Evolutionary conservation across 2,797 vertebrate species (phyloP).

Genomic region (Alosa sapidissima): DNA sequence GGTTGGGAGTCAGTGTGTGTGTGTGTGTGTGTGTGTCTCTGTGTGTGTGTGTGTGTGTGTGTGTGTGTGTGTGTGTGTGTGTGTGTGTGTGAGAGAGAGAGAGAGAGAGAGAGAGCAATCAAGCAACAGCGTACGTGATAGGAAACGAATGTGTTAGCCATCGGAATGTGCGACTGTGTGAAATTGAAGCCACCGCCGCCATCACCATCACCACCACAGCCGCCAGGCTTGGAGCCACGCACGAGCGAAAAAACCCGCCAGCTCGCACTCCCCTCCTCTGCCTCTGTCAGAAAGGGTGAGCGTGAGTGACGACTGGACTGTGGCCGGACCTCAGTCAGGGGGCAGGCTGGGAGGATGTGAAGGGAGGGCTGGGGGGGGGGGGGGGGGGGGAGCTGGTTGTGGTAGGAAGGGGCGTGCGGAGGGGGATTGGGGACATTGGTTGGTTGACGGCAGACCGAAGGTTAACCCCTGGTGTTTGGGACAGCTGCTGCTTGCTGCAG

Average conservation of each 20-base stretch:
- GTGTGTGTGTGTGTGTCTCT: background rate
- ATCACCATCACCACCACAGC: background rate
- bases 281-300: slow-evolving; percentile 56
- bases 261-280: slow-evolving; percentile 34
- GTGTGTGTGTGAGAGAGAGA: background rate
- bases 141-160: slow-evolving; percentile 30
- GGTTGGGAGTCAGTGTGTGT: background rate
- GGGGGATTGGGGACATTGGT: background rate
- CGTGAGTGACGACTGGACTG: slow-evolving; percentile 61
- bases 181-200: slow-evolving; percentile 41
- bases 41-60: too few relatives aligned
- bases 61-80: too few relatives aligned
- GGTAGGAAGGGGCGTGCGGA: background rate
- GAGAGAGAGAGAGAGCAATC: slow-evolving; percentile 47
- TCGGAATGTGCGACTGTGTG: slow-evolving; percentile 48
- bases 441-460: slow-evolving; percentile 28
- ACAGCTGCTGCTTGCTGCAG: slow-evolving; percentile 66
- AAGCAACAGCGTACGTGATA: slow-evolving; percentile 36
- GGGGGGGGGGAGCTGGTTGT: background rate
- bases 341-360: slow-evolving; percentile 53
- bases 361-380: background rate
- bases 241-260: slow-evolving; percentile 19
- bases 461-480: slow-evolving; percentile 65
- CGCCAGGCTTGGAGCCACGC: background rate
- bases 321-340: slow-evolving; percentile 55